Evolutionary conservation across 2,113 vertebrate genomes (phyloP).

Genomic region (Syngnathus scovelli): DNA sequence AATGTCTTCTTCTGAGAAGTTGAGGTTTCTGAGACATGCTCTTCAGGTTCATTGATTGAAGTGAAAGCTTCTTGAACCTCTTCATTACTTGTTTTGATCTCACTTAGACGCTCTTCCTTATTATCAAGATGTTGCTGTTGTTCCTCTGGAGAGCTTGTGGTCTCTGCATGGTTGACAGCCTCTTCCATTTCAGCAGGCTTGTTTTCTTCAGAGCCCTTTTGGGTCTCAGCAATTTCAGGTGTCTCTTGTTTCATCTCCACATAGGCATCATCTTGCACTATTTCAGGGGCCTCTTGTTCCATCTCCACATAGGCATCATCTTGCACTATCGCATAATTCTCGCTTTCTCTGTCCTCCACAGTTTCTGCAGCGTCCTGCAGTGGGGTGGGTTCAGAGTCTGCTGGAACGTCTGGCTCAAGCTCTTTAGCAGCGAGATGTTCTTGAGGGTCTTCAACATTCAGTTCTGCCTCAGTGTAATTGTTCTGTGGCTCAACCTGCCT

Average conservation of each 20-base stretch:
- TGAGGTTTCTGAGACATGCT: slow-evolving; percentile 18
- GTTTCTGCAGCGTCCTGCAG: slow-evolving; percentile 31
- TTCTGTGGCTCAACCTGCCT: slow-evolving; percentile 5
- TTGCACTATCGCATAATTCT: neutral
- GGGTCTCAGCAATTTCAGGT: slow-evolving; percentile 4
- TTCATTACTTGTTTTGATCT: slow-evolving; percentile 4
- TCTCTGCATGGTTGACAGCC: neutral
- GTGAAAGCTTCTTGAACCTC: slow-evolving; percentile 10
- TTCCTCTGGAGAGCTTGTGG: neutral
- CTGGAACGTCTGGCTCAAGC: slow-evolving; percentile 6
- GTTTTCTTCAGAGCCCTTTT: slow-evolving; percentile 28
- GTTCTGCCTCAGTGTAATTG: slow-evolving; percentile 10
- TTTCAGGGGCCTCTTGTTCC: slow-evolving; percentile 1
- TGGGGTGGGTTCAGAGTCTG: neutral
- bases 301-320: slow-evolving; percentile 5
- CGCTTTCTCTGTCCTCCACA: slow-evolving; percentile 10
- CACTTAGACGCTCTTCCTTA: neutral
- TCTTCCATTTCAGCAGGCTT: slow-evolving; percentile 8
- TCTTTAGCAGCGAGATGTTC: slow-evolving; percentile 6
- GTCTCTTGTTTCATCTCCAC: slow-evolving; percentile 8
- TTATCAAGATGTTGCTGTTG: slow-evolving; percentile 8
- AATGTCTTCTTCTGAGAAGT: slow-evolving; percentile 33
- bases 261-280: neutral
- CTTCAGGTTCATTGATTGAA: slow-evolving; percentile 16
- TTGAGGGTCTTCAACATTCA: slow-evolving; percentile 5